phyloP scores from a whole-genome alignment of 2,888 invertebrate species.

The Cryptocephalus moraei region DNA sequence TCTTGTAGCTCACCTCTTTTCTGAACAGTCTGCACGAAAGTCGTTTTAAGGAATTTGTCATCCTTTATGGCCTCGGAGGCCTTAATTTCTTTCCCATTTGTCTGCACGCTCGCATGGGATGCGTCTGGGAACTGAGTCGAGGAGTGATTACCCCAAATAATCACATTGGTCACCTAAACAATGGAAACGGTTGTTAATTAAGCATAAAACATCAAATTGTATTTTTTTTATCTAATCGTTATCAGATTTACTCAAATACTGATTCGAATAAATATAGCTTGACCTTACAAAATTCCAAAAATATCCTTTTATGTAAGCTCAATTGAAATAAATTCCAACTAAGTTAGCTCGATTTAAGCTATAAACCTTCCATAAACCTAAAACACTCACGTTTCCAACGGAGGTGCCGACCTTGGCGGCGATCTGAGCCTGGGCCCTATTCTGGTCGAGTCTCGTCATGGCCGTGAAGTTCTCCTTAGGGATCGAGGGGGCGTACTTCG shows the following conservation, averaged over 20 bases:
- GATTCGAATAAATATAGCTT: not conserved
- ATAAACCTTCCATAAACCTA: not conserved
- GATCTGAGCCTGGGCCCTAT: conserved; percentile 86
- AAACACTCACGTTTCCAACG: conserved; percentile 49
- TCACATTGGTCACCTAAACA: conserved; percentile 56
- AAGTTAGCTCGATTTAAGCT: not conserved
- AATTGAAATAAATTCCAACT: not conserved
- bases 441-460: conserved; percentile 97
- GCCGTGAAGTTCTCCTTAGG: conserved; percentile 94
- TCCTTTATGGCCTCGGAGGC: conserved; percentile 70
- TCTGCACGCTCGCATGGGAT: conserved; percentile 52
- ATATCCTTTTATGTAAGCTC: not conserved
- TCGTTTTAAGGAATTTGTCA: conserved; percentile 65
- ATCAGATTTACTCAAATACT: not conserved
- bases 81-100: conserved; percentile 44
- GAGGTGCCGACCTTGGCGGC: conserved; percentile 60
- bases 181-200: not conserved
- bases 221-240: not conserved
- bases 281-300: not conserved
- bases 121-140: conserved; percentile 97
- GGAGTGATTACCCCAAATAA: conserved; percentile 99
- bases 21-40: conserved; percentile 88
- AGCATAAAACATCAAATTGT: not conserved
- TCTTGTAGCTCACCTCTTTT: conserved; percentile 53
- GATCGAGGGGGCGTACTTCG: conserved; percentile 91